Conservation (phyloP, 2,888 invertebrate species). For the Drosophila neutralis region DNA sequence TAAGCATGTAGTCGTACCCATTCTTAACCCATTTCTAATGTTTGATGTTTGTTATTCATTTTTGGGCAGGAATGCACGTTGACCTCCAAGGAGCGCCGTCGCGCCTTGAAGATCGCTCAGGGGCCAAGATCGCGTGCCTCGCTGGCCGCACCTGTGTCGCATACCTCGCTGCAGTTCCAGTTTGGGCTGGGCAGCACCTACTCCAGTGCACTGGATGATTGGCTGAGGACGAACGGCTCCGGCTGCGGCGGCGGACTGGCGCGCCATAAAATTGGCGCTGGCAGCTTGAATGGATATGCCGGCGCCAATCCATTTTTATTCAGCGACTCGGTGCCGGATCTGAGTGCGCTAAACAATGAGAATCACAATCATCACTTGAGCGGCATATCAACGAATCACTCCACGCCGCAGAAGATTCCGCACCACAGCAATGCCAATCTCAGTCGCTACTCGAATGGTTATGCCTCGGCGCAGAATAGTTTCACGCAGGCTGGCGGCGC, state of each 20-base stretch:
- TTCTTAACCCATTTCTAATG: not conserved
- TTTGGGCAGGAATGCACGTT: slow-evolving; percentile 86
- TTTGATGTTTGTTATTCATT: slow-evolving; percentile 3
- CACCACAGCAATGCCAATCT: slow-evolving; percentile 81
- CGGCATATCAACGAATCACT: slow-evolving; percentile 84
- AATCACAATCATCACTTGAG: slow-evolving; percentile 82
- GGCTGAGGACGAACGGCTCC: slow-evolving; percentile 85
- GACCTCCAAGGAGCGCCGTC: slow-evolving; percentile 88
- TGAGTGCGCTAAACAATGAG: slow-evolving; percentile 83
- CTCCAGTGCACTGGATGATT: slow-evolving; percentile 86
- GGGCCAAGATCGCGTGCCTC: slow-evolving; percentile 84
- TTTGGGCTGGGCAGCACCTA: slow-evolving; percentile 85
- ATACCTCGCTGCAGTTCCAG: slow-evolving; percentile 83
- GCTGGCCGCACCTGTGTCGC: slow-evolving; percentile 84
- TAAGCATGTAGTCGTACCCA: slow-evolving; percentile 60
- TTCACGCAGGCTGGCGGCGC: slow-evolving; percentile 76
- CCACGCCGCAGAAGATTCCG: slow-evolving; percentile 84
- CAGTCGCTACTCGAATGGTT: slow-evolving; percentile 83
- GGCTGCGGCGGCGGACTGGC: slow-evolving; percentile 84
- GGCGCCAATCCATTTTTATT: slow-evolving; percentile 84
- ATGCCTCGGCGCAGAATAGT: slow-evolving; percentile 82
- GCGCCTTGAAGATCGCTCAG: slow-evolving; percentile 86
- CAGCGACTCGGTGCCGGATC: slow-evolving; percentile 84
- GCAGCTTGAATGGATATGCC: slow-evolving; percentile 82
- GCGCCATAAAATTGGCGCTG: slow-evolving; percentile 85